These are phyloP conservation scores for Amblyopsis rosae DNA, from an alignment of 2,113 vertebrate species.

Conservation along the genomic window DNA sequence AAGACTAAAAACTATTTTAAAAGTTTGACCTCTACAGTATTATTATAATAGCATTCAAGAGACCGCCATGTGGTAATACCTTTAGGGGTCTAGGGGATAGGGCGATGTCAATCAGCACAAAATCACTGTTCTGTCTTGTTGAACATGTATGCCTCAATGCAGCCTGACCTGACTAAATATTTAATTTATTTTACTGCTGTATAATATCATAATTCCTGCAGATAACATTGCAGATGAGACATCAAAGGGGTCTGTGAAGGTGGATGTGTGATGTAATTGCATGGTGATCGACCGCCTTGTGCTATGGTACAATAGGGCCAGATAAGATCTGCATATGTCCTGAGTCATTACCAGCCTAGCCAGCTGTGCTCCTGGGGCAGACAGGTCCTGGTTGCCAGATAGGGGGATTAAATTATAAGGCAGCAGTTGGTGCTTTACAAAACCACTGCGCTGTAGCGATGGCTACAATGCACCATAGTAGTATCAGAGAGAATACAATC, in stretches of 20 bases:
- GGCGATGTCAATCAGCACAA: too few species aligned
- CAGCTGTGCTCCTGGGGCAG: slow-evolving; percentile 59
- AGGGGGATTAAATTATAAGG: slow-evolving; percentile 63
- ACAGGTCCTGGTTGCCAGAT: slow-evolving; percentile 40
- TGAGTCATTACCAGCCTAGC: slow-evolving; percentile 51
- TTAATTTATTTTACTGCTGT: too few species aligned
- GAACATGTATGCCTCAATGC: too few species aligned
- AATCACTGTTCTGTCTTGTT: too few species aligned
- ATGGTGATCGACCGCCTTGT: slow-evolving; percentile 12
- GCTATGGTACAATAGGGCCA: slow-evolving; percentile 25
- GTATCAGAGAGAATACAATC: slow-evolving; percentile 16
- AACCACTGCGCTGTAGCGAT: slow-evolving; percentile 45
- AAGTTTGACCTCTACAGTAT: too few species aligned
- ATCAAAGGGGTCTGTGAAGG: background rate
- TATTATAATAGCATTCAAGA: too few species aligned
- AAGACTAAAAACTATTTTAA: too few species aligned
- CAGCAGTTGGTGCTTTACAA: slow-evolving; percentile 53
- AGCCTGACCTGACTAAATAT: too few species aligned
- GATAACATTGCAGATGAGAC: background rate
- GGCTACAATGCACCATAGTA: slow-evolving; percentile 39
- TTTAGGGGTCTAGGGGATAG: too few species aligned
- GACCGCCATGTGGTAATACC: too few species aligned
- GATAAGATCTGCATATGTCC: slow-evolving; percentile 55
- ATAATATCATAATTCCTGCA: slow-evolving; percentile 9
- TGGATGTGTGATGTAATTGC: slow-evolving; percentile 15